Percentiles rank a stretch among this genome's conserved stretches.
Evolutionary conservation across 1,140 invertebrate species (phyloP).

Genomic region (Cylas formicarius): DNA sequence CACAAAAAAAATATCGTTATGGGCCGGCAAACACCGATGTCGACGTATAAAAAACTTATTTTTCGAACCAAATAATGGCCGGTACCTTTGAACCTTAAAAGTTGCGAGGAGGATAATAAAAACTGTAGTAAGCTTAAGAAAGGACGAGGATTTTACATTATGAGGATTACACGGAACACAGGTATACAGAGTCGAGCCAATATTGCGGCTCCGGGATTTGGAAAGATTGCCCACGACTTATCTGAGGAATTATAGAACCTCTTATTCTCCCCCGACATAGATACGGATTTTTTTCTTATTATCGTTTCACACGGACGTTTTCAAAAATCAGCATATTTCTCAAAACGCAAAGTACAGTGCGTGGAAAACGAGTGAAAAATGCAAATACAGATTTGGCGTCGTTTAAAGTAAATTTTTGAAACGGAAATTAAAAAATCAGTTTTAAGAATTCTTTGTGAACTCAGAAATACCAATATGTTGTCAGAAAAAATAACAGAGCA

Average conservation of each 20-base stretch:
- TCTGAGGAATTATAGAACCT: conserved; percentile 29
- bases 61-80: conserved; percentile 33
- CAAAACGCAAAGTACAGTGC: neutral
- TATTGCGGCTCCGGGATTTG: conserved; percentile 35
- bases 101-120: conserved; percentile 33
- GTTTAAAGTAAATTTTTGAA: no score
- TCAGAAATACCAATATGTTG: no score
- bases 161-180: conserved; percentile 35
- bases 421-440: no score
- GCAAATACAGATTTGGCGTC: no score
- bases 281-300: conserved; percentile 23
- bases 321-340: neutral
- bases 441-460: no score
- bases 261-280: conserved; percentile 22
- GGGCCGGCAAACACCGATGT: neutral
- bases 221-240: conserved; percentile 36
- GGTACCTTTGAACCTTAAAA: conserved; percentile 29
- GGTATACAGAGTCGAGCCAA: conserved; percentile 34
- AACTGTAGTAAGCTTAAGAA: conserved; percentile 32
- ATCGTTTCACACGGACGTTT: neutral
- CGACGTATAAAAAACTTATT: conserved; percentile 27
- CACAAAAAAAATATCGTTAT: neutral
- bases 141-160: conserved; percentile 37
- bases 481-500: no score
- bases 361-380: no score